These are phyloP conservation scores for Penaeus vannamei DNA, from an alignment of 1,140 invertebrate genomes.

Conservation along the genomic window DNA sequence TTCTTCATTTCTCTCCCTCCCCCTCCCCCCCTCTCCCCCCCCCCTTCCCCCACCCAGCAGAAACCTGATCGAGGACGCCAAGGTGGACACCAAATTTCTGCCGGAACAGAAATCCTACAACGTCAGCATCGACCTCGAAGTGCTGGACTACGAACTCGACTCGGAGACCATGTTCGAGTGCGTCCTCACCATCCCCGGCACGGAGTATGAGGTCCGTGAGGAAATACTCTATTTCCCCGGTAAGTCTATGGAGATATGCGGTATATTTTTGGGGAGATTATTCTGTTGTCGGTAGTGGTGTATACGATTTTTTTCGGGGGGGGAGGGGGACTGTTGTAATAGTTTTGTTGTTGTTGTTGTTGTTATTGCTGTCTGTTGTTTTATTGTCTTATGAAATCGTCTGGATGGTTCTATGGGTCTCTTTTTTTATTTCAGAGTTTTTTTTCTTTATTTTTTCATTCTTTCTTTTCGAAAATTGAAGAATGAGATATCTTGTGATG, in stretches of 20 bases:
- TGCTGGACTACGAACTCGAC: conserved; percentile 54
- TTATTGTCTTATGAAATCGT: too few species aligned
- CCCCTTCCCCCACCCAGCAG: neutral
- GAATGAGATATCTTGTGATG: too few species aligned
- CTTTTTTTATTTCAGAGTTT: too few species aligned
- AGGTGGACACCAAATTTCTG: conserved; percentile 25
- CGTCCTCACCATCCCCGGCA: conserved; percentile 58
- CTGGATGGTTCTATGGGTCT: too few species aligned
- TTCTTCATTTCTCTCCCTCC: too few species aligned
- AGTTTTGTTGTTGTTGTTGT: too few species aligned
- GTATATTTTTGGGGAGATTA: too few species aligned
- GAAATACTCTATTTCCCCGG: conserved; percentile 60
- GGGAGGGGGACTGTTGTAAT: too few species aligned
- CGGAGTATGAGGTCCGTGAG: conserved; percentile 52
- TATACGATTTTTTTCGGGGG: too few species aligned
- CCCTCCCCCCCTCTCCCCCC: too few species aligned
- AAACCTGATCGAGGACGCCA: conserved; percentile 41
- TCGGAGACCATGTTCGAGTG: conserved; percentile 61
- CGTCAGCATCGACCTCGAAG: conserved; percentile 51
- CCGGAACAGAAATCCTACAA: conserved; percentile 52
- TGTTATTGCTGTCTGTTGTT: too few species aligned
- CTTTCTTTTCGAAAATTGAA: too few species aligned
- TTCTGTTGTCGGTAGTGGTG: neutral
- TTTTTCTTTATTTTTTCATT: rapidly evolving
- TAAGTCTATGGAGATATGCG: neutral